phyloP scores from a whole-genome alignment of 2,888 invertebrate genomes.

The Campaea margaritaria region DNA sequence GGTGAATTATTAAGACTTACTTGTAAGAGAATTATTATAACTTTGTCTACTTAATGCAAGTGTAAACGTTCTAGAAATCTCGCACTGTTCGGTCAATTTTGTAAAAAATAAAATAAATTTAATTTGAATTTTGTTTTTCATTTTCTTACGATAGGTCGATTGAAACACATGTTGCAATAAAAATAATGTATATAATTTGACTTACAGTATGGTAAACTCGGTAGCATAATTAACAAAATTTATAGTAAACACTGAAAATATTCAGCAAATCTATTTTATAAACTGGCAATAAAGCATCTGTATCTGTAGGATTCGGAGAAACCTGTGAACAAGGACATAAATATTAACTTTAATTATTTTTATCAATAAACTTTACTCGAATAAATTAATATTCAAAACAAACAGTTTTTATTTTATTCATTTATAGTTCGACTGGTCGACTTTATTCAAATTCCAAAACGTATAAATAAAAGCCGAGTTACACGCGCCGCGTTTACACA shows the following conservation, averaged over 20 bases:
- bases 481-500: too few relatives aligned
- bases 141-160: slow-evolving; percentile 40
- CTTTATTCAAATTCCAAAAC: too few relatives aligned
- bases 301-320: slow-evolving; percentile 63
- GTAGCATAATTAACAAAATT: slow-evolving; percentile 83
- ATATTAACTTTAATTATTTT: slow-evolving; percentile 28
- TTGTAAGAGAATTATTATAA: slow-evolving; percentile 83
- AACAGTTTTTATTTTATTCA: background rate
- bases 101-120: slow-evolving; percentile 84
- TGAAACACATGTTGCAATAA: slow-evolving; percentile 73
- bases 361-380: background rate
- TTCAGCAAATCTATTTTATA: slow-evolving; percentile 82
- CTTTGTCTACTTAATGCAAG: slow-evolving; percentile 85
- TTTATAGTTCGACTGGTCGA: background rate
- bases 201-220: slow-evolving; percentile 82
- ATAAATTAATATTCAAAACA: slow-evolving; percentile 8
- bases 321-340: slow-evolving; percentile 63
- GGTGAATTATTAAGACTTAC: slow-evolving; percentile 83
- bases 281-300: slow-evolving; percentile 83
- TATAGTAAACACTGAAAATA: slow-evolving; percentile 83
- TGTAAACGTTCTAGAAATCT: slow-evolving; percentile 86
- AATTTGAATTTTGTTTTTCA: slow-evolving; percentile 74
- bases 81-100: slow-evolving; percentile 86
- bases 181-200: slow-evolving; percentile 84
- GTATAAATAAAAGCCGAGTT: too few relatives aligned